Conservation (phyloP, 1,140 invertebrate species). For the Anthonomus grandis region DNA sequence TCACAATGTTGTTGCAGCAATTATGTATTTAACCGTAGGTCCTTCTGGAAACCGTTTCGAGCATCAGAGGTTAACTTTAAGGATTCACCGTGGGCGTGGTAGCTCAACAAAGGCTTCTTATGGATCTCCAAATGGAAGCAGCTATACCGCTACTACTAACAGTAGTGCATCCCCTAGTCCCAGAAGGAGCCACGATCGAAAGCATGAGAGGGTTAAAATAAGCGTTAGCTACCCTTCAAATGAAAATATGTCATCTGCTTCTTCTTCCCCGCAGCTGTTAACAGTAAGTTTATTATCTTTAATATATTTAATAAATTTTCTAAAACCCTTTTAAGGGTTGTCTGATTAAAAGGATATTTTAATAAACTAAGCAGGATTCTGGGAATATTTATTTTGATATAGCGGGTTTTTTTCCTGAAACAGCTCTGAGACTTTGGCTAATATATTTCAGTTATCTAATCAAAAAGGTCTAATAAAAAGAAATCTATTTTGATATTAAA, state of each 20-base stretch:
- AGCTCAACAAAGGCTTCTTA: slow-evolving; percentile 53
- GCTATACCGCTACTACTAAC: slow-evolving; percentile 57
- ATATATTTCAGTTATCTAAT: no score
- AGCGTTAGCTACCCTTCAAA: slow-evolving; percentile 78
- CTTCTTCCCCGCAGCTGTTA: slow-evolving; percentile 35
- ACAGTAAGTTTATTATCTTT: slow-evolving; percentile 24
- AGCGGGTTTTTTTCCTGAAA: no score
- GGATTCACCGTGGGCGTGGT: slow-evolving; percentile 82
- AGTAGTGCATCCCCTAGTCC: slow-evolving; percentile 56
- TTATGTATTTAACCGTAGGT: slow-evolving; percentile 38
- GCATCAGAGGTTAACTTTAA: slow-evolving; percentile 82
- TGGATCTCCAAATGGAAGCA: slow-evolving; percentile 58
- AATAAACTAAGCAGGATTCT: no score
- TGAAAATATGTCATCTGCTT: slow-evolving; percentile 64
- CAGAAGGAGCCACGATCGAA: slow-evolving; percentile 56
- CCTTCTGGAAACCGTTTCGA: slow-evolving; percentile 65
- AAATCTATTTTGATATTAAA: no score
- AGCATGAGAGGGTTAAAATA: slow-evolving; percentile 75
- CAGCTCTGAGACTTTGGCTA: no score
- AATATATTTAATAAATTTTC: slow-evolving; percentile 1
- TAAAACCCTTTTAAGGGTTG: no score
- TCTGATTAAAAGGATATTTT: no score
- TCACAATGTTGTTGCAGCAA: no score
- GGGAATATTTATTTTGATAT: no score
- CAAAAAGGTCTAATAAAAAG: no score